Conservation (phyloP, 2,888 invertebrate species). For the Hoplodrina blanda region DNA sequence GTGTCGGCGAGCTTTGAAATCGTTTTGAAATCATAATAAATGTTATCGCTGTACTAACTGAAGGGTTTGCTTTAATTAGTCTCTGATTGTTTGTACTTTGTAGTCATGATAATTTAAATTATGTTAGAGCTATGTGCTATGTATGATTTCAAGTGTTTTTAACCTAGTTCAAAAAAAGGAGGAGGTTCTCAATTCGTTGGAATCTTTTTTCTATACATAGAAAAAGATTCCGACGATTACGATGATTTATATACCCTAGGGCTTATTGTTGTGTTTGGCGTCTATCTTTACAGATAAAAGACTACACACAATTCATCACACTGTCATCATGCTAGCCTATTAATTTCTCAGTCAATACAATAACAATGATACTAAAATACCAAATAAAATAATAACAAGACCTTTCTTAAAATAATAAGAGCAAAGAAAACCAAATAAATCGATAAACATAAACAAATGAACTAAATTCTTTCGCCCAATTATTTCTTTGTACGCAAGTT, state of each 20-base stretch:
- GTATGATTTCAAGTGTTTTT: background rate
- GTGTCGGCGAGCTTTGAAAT: conserved; percentile 7
- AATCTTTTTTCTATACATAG: too few relatives aligned
- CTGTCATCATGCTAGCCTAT: background rate
- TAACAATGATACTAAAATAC: background rate
- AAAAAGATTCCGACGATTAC: too few relatives aligned
- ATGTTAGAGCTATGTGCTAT: background rate
- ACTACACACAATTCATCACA: too few relatives aligned
- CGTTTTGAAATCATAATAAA: conserved; percentile 28
- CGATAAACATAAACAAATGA: conserved; percentile 1
- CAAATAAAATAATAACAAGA: background rate
- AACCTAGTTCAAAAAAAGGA: too few relatives aligned
- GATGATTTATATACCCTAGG: too few relatives aligned
- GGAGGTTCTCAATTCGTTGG: too few relatives aligned
- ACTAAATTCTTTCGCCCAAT: conserved; percentile 5
- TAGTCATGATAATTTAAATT: conserved; percentile 1
- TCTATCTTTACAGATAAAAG: too few relatives aligned
- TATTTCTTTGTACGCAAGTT: conserved; percentile 28
- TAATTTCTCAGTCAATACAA: background rate
- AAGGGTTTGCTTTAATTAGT: conserved; percentile 31
- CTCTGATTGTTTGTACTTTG: conserved; percentile 3
- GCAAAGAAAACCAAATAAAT: conserved; percentile 1
- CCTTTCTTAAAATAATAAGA: background rate
- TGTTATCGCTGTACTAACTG: conserved; percentile 10
- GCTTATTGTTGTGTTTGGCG: too few relatives aligned